Percentiles rank a stretch among this genome's conserved stretches.
Evolutionary conservation across 1,140 invertebrate species (phyloP).

Genomic region (Littorina saxatilis): DNA sequence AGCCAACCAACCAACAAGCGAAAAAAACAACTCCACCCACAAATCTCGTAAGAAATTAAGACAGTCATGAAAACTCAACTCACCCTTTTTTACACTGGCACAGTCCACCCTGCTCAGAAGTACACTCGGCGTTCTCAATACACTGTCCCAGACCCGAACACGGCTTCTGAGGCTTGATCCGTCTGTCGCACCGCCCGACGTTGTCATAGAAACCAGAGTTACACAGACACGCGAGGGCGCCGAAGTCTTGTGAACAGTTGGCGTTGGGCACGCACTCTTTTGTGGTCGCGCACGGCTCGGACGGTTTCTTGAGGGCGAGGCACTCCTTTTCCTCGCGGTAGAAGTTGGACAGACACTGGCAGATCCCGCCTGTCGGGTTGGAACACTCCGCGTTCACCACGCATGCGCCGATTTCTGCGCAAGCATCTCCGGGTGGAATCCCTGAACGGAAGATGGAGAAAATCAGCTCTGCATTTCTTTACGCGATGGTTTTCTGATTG

Average conservation of each 20-base stretch:
- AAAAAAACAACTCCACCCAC: no score
- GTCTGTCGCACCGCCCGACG: conserved; percentile 14
- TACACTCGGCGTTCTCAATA: conserved; percentile 39
- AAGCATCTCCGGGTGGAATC: conserved; percentile 17
- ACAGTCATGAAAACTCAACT: no score
- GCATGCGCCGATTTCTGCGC: conserved; percentile 34
- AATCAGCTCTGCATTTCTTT: no score
- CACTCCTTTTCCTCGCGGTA: conserved; percentile 28
- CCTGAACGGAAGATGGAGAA: conserved; percentile 5
- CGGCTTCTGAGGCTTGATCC: conserved; percentile 33
- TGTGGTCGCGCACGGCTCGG: neutral
- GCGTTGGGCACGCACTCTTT: conserved; percentile 31
- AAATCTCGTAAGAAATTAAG: no score
- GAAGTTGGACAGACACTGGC: conserved; percentile 38
- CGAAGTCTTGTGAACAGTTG: conserved; percentile 30
- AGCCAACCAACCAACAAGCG: no score
- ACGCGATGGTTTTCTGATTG: no score
- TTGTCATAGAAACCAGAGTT: conserved; percentile 32
- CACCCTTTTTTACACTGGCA: conserved; percentile 37
- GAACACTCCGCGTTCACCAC: conserved; percentile 41
- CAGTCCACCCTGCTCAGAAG: conserved; percentile 16
- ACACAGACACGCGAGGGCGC: conserved; percentile 32
- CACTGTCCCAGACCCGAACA: conserved; percentile 41
- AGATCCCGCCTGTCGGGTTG: conserved; percentile 16
- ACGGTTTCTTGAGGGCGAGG: conserved; percentile 14